Conservation (phyloP, 2,888 invertebrate genomes). For the Meiosimyza platycephala region DNA sequence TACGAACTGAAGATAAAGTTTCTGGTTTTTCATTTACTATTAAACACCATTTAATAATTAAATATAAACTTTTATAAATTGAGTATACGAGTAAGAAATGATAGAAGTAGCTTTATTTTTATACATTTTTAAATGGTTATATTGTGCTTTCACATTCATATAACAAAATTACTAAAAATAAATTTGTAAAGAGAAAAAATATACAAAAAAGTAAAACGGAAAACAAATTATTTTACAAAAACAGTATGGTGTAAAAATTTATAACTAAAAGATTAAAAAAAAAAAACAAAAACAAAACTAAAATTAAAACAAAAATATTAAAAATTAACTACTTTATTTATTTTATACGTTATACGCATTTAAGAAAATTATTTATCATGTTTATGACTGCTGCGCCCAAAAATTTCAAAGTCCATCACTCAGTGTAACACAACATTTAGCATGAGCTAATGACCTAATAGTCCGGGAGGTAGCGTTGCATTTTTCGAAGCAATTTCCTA, state of each 20-base stretch:
- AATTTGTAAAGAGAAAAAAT: not conserved
- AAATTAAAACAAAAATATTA: constrained; percentile 29
- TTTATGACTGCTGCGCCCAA: constrained; percentile 50
- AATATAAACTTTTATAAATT: not conserved
- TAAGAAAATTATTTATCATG: constrained; percentile 42
- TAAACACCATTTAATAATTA: not conserved
- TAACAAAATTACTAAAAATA: constrained; percentile 19
- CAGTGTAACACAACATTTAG: not conserved
- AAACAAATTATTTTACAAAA: constrained; percentile 46
- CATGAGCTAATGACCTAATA: too few species aligned
- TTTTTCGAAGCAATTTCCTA: too few species aligned
- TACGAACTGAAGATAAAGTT: not conserved
- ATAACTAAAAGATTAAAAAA: constrained; percentile 31
- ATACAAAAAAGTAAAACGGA: constrained; percentile 15
- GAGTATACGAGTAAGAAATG: not conserved
- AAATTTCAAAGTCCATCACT: not conserved
- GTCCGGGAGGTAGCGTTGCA: too few species aligned
- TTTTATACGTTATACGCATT: constrained; percentile 24
- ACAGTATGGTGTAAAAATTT: constrained; percentile 2
- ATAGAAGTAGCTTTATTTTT: not conserved
- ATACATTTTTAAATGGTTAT: constrained; percentile 9
- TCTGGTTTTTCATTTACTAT: not conserved
- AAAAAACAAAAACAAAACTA: constrained; percentile 35
- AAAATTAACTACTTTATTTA: constrained; percentile 44
- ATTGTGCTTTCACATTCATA: constrained; percentile 16